Evolutionary conservation across 1,140 invertebrate genomes (phyloP).

Genomic region (Choristoneura fumiferana): DNA sequence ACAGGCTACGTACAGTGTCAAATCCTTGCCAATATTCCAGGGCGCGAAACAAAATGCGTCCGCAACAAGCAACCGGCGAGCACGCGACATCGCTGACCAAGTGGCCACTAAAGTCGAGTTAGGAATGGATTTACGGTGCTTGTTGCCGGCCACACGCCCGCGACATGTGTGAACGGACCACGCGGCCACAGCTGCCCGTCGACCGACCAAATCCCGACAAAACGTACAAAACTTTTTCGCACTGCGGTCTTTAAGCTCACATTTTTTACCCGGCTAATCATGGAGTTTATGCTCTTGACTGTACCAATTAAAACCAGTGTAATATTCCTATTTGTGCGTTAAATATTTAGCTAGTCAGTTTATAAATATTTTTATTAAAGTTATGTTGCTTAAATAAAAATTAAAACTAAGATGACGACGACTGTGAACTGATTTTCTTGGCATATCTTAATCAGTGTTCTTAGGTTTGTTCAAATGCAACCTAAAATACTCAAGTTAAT

Average conservation of each 20-base stretch:
- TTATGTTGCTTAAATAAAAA: too few species aligned
- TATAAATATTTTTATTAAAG: too few species aligned
- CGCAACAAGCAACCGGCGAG: not conserved
- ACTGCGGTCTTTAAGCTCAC: conserved; percentile 60
- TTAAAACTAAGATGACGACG: too few species aligned
- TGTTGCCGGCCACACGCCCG: conserved; percentile 30
- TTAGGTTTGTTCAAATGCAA: too few species aligned
- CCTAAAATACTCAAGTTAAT: too few species aligned
- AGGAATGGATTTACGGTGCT: conserved; percentile 67
- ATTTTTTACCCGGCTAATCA: conserved; percentile 39
- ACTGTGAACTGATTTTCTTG: too few species aligned
- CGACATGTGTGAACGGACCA: conserved; percentile 44
- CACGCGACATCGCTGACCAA: conserved; percentile 29
- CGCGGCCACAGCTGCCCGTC: conserved; percentile 27
- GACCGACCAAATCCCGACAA: conserved; percentile 41
- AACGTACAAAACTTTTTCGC: conserved; percentile 68
- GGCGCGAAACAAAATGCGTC: conserved; percentile 6
- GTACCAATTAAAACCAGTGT: conserved; percentile 1
- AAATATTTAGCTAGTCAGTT: not conserved
- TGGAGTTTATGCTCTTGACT: conserved; percentile 31
- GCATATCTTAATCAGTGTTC: too few species aligned
- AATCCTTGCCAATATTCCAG: not conserved
- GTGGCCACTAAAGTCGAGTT: conserved; percentile 71
- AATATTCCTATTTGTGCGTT: not conserved
- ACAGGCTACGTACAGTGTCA: not conserved